phyloP scores from a whole-genome alignment of 2,888 invertebrate species.

The Cryptocephalus moraei region DNA sequence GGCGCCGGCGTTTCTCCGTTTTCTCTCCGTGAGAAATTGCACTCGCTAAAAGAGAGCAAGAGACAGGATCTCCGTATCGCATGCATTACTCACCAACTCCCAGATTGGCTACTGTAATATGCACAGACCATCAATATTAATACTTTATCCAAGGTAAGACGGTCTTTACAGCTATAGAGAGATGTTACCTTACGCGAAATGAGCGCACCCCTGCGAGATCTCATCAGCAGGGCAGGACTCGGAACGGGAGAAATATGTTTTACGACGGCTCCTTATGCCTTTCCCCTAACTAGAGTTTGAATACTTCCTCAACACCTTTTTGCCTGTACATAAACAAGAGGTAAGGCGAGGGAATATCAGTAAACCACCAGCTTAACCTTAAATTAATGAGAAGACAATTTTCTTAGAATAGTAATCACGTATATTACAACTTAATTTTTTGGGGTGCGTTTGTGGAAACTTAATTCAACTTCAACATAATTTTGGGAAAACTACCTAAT shows the following conservation, averaged over 20 bases:
- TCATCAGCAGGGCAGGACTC: not conserved
- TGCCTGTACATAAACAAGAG: too few relatives aligned
- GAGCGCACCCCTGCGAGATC: not conserved
- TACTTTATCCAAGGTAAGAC: constrained; percentile 21
- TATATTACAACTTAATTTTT: too few relatives aligned
- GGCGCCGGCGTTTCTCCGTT: not conserved
- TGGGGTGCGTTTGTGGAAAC: too few relatives aligned
- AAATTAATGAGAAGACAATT: too few relatives aligned
- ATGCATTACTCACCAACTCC: constrained; percentile 32
- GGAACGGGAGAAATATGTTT: not conserved
- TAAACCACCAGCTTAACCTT: too few relatives aligned
- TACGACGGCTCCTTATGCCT: too few relatives aligned
- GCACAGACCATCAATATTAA: constrained; percentile 36
- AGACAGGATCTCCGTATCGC: constrained; percentile 1
- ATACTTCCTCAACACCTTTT: too few relatives aligned
- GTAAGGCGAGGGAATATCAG: too few relatives aligned
- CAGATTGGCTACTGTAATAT: constrained; percentile 37
- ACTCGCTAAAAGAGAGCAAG: not conserved
- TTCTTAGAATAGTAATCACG: too few relatives aligned
- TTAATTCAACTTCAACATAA: too few relatives aligned
- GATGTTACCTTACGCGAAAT: not conserved
- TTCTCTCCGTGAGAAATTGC: not conserved
- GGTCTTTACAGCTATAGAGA: constrained; percentile 6
- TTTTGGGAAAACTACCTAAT: too few relatives aligned
- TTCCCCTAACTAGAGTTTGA: too few relatives aligned